phyloP scores from a whole-genome alignment of 1,140 invertebrate genomes.

The Trachymyrmex cornetzi region DNA sequence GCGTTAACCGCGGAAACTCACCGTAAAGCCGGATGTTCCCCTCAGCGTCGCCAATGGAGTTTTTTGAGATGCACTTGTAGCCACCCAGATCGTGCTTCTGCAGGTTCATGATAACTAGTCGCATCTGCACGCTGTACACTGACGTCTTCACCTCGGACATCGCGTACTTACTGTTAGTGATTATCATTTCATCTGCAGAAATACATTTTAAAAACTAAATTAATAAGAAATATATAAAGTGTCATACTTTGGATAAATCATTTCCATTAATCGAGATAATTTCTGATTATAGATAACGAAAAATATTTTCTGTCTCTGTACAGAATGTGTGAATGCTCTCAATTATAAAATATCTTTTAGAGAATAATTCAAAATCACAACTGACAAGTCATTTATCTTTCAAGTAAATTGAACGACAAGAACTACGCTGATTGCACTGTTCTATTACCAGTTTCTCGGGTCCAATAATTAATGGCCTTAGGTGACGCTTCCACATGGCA shows the following conservation, averaged over 20 bases:
- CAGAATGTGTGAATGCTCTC: neutral
- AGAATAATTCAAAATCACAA: neutral
- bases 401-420: neutral
- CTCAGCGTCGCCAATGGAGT: conserved; percentile 95
- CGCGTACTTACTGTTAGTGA: conserved; percentile 92
- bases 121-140: conserved; percentile 93
- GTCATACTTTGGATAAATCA: neutral
- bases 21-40: conserved; percentile 95
- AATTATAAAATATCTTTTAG: neutral
- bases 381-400: neutral
- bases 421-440: conserved; percentile 14
- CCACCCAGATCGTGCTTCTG: conserved; percentile 93
- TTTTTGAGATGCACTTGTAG: conserved; percentile 97
- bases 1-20: conserved; percentile 86
- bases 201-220: conserved; percentile 39
- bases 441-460: conserved; percentile 92
- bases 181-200: conserved; percentile 94
- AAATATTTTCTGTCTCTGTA: neutral
- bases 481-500: conserved; percentile 95
- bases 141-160: conserved; percentile 92
- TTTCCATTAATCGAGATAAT: neutral
- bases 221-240: neutral
- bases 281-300: neutral
- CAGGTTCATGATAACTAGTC: conserved; percentile 92
- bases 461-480: conserved; percentile 96